Evolutionary conservation across 1,140 invertebrate species (phyloP), one percentile per base, ranked within the genome.

Genomic region (Alviniconcha marisindica): DNA sequence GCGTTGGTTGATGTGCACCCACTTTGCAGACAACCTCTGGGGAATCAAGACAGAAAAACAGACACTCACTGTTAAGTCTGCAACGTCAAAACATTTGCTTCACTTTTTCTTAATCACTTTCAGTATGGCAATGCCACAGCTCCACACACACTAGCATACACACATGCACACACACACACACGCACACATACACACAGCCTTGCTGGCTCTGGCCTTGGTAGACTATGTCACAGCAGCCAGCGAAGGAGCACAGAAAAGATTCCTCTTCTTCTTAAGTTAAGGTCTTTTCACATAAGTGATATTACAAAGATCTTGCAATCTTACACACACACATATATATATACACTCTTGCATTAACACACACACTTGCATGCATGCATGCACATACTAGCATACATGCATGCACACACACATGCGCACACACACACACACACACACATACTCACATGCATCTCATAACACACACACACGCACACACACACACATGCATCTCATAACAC

Each of bases 1-100:
- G 0, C 96, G 93, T 73, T 95, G 94, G 42, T 95, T 95, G 40
- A 97, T 95, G 82, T 96, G 96, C 60, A 96, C 95, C 97, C 97
- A 98, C 83, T 96, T 96, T 15, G 94, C 93, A 82, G 95, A 96
- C 78, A 98, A 92, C 87, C 96, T 95, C 87, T 96, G 95, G 77
- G n/a, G 95, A 90, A 56, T 63, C 54, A 84, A 77, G 36, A 83
- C 76, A 44, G 18, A 81, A 48, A 31, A 69, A 60, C 5, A n/a
- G n/a, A n/a, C n/a, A n/a, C n/a, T n/a, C n/a, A n/a, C n/a, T n/a
- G n/a, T n/a, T n/a, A n/a, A n/a, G n/a, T n/a, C n/a, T n/a, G n/a
- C n/a, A 48, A 48, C 18, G 44, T 48, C 44, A 48, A 10, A 48
- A 48, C 18, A 48, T 10, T 48, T 48, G 44, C 5, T 48, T 48